phyloP scores from a whole-genome alignment of 1,140 invertebrate species.

The Tetragonula clypearis region DNA sequence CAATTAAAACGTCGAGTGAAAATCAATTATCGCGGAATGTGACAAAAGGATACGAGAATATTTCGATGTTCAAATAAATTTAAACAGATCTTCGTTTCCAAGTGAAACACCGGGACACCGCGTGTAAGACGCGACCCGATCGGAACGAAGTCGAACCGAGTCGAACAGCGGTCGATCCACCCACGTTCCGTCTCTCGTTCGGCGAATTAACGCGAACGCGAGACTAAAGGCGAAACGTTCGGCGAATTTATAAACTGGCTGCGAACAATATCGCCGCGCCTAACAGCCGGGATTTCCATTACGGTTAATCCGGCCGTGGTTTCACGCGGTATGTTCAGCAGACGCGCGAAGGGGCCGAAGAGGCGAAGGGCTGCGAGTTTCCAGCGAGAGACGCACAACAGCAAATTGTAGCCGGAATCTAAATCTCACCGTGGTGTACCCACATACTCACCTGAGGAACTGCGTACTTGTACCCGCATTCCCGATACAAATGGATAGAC shows the following conservation, averaged over 20 bases:
- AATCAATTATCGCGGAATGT: background rate
- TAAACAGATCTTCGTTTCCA: background rate
- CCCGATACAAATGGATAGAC: slow-evolving; percentile 52
- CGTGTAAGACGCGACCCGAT: background rate
- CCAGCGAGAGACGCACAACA: background rate
- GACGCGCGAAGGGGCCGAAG: background rate
- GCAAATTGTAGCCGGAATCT: slow-evolving; percentile 63
- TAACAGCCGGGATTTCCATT: slow-evolving; percentile 42
- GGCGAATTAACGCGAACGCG: slow-evolving; percentile 23
- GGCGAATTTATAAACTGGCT: slow-evolving; percentile 23
- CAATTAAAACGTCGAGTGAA: background rate
- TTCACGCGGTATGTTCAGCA: slow-evolving; percentile 25
- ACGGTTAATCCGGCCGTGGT: slow-evolving; percentile 38
- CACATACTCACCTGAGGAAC: slow-evolving; percentile 43
- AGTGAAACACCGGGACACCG: too few relatives aligned
- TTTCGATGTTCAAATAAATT: background rate
- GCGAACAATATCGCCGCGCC: slow-evolving; percentile 19
- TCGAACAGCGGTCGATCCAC: background rate
- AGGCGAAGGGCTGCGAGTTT: background rate
- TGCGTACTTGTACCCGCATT: slow-evolving; percentile 62
- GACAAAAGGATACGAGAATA: too few relatives aligned
- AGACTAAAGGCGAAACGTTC: slow-evolving; percentile 15
- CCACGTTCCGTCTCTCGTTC: slow-evolving; percentile 2
- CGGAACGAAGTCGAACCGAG: background rate
- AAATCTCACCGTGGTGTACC: slow-evolving; percentile 55